A percentile compares a stretch with the other conserved stretches of the same genome.
Evolutionary conservation across 2,797 vertebrate genomes (phyloP).

Genomic region (Spinibarbus caldwelli): DNA sequence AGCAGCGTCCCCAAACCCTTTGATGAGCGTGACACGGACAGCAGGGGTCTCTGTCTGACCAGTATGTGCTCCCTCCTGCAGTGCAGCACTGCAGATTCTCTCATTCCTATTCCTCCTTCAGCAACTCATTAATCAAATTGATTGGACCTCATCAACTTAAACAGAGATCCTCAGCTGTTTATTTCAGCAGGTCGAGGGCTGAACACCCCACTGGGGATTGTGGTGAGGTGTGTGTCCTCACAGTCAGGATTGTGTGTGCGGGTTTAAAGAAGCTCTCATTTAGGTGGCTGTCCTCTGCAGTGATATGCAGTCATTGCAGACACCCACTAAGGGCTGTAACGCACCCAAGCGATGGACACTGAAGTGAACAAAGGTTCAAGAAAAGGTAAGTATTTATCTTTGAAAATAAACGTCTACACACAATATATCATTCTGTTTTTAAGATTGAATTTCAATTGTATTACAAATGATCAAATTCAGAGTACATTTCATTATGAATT

Average conservation of each 20-base stretch:
- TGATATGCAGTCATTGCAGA: slow-evolving; percentile 40
- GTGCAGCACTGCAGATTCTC: slow-evolving; percentile 57
- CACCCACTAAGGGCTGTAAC: background rate
- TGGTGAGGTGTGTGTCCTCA: slow-evolving; percentile 39
- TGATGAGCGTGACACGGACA: slow-evolving; percentile 38
- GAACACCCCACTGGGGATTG: slow-evolving; percentile 42
- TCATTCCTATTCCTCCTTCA: slow-evolving; percentile 53
- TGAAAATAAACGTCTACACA: background rate
- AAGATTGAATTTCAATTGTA: background rate
- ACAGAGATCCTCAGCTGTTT: slow-evolving; percentile 57
- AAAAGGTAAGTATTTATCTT: background rate
- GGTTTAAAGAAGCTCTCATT: slow-evolving; percentile 17
- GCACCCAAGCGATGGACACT: background rate
- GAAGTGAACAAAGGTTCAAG: background rate
- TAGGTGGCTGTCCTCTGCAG: slow-evolving; percentile 51
- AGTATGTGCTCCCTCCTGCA: slow-evolving; percentile 55
- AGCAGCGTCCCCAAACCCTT: background rate
- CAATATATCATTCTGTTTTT: background rate
- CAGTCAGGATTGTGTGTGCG: slow-evolving; percentile 16
- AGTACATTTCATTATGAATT: background rate
- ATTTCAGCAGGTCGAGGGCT: slow-evolving; percentile 55
- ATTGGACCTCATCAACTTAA: slow-evolving; percentile 58
- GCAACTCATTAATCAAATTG: slow-evolving; percentile 63
- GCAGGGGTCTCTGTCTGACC: slow-evolving; percentile 61
- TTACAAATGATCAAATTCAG: background rate